These are phyloP conservation scores for Syngnathus rostellatus DNA, from an alignment of 2,797 vertebrate species.

Conservation along the genomic window DNA sequence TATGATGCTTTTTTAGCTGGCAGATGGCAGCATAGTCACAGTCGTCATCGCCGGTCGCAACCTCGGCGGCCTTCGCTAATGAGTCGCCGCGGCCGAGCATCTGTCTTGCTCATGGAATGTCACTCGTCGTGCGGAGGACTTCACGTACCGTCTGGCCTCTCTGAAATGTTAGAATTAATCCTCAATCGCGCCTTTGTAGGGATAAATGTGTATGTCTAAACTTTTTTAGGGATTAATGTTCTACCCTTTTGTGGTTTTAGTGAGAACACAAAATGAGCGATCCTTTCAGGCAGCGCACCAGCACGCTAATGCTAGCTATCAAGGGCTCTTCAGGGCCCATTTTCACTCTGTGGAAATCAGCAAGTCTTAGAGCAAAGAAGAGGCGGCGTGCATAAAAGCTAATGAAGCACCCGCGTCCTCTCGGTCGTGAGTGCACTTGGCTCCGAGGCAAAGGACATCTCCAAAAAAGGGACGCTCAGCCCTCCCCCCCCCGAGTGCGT, in stretches of 20 bases:
- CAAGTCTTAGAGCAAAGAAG: conserved; percentile 52
- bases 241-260: background rate
- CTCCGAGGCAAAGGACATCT: conserved; percentile 60
- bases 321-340: conserved; percentile 46
- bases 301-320: conserved; percentile 46
- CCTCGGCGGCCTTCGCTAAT: conserved; percentile 57
- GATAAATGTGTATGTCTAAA: background rate
- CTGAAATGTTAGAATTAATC: conserved; percentile 39
- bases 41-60: conserved; percentile 42
- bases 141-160: conserved; percentile 50
- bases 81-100: conserved; percentile 59
- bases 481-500: conserved; percentile 64
- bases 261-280: background rate
- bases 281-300: background rate
- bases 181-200: conserved; percentile 11
- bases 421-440: conserved; percentile 58
- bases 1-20: conserved; percentile 29
- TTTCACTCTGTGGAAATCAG: conserved; percentile 48
- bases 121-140: conserved; percentile 58
- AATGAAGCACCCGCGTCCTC: conserved; percentile 63
- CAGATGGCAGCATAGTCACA: conserved; percentile 58
- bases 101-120: conserved; percentile 56
- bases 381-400: conserved; percentile 56
- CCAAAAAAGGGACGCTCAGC: conserved; percentile 53
- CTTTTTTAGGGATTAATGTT: background rate